These are phyloP conservation scores for Mus spretus DNA, from an alignment of 2,797 vertebrate genomes.

Conservation along the genomic window DNA sequence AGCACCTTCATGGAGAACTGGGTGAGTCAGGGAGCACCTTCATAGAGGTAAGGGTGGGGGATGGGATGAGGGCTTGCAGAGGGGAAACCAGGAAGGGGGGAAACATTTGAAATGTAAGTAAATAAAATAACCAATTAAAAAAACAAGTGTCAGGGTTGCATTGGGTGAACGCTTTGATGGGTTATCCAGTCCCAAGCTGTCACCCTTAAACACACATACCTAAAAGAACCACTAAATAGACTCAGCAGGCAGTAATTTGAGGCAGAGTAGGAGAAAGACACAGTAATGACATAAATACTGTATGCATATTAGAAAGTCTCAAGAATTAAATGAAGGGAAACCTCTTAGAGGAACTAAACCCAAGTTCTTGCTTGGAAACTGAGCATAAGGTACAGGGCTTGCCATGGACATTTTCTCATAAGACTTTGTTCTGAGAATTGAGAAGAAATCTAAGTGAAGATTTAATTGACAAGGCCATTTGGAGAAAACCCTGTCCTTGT, in stretches of 20 bases:
- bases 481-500: background rate
- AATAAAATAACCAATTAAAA: no score
- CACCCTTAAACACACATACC: no score
- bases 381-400: background rate
- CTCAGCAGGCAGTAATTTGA: background rate
- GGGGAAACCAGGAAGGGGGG: no score
- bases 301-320: background rate
- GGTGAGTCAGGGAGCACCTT: no score
- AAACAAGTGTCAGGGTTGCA: background rate
- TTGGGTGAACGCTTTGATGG: no score
- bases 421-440: slow-evolving; percentile 17
- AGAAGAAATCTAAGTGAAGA: background rate
- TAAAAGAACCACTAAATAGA: no score
- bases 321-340: background rate
- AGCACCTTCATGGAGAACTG: no score
- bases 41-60: no score
- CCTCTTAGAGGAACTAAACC: background rate
- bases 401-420: background rate
- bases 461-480: background rate
- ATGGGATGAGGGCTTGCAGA: no score
- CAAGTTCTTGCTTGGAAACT: background rate
- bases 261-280: background rate
- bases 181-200: background rate
- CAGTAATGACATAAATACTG: background rate
- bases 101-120: no score